A percentile compares a stretch with the other conserved stretches of the same genome.
These are phyloP conservation scores for Amphipoea oculea DNA, from an alignment of 2,888 invertebrate genomes.

Conservation along the genomic window DNA sequence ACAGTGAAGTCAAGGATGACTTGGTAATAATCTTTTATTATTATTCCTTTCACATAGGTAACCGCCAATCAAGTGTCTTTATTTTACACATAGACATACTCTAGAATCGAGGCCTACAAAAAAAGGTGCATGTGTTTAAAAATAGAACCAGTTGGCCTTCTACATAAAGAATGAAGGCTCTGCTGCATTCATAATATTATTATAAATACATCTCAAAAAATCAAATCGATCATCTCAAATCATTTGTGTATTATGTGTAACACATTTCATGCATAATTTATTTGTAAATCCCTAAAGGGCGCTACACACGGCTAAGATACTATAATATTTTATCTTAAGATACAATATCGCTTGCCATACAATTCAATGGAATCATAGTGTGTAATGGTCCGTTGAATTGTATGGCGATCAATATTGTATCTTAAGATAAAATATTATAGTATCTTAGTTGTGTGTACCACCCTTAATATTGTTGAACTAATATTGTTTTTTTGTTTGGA, in stretches of 20 bases:
- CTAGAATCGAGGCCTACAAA: neutral
- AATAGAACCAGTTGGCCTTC: conserved; percentile 39
- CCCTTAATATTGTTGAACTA: no score
- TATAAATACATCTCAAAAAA: neutral
- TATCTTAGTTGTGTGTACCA: no score
- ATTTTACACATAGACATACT: neutral
- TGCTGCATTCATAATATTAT: neutral
- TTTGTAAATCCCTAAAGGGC: neutral
- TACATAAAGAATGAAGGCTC: neutral
- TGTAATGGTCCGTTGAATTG: no score
- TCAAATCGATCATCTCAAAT: no score
- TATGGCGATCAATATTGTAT: no score
- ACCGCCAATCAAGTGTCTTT: neutral
- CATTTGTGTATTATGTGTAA: neutral
- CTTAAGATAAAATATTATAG: no score
- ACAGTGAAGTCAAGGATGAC: conserved; percentile 86
- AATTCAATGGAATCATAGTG: no score
- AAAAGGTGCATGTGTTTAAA: conserved; percentile 10
- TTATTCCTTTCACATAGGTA: neutral
- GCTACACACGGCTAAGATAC: no score
- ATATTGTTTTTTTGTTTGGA: neutral
- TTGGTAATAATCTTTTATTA: conserved; percentile 77
- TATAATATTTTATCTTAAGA: no score
- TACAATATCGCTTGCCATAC: no score
- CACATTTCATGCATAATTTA: neutral